Base-by-base conservation (phyloP, 1,140 invertebrate genomes). In the Drosophila pseudoananassae region DNA sequence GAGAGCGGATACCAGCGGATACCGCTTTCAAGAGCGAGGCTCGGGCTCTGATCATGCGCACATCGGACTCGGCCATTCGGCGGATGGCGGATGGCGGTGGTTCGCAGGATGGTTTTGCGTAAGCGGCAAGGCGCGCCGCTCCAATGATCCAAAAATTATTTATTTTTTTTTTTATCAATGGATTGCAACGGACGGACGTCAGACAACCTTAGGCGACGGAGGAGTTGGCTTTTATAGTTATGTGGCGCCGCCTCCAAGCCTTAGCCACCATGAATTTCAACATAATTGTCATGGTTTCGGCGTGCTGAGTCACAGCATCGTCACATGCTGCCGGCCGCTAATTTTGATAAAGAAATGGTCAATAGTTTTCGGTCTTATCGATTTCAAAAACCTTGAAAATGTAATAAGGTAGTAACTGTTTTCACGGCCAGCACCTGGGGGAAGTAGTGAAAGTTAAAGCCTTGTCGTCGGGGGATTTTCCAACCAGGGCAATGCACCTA, bases 381-480 rank as follows among this genome's bases (percentile, higher is more conserved):
- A 15, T 17, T 15, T 17, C 5, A 20, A 20, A 27, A 52, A 87
- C 81, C 81, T 84, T 87, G 82, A 40, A 23, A n/a, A 49, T 81
- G 82, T 84, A 84, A 84, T 87, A 61, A 80, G 81, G 81, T 77
- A 84, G 57, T 51, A 17, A 12, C 17, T 33, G 52, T 9, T 50
- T 52, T 76, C 71, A 47, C 38, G 61, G 72, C 64, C 71, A 76
- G 55, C 68, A 15, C 43, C 49, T 31, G 14, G 45, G 8, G 10
- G 36, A 9, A 17, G 36, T 23, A 56, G 80, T 73, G 81, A 84
- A 80, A 85, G 81, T 85, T 29, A 6, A 12, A 36, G 55, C 75
- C 70, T 78, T 83, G 80, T 83, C 78, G 61, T 79, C 66, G 65
- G 79, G 79, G 61, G 54, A 20, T 59, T 78, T 83, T 76, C 61